Percentiles rank a stretch among this genome's conserved stretches.
Evolutionary conservation across 1,140 invertebrate genomes (phyloP).

Genomic region (Zaprionus nigranus): DNA sequence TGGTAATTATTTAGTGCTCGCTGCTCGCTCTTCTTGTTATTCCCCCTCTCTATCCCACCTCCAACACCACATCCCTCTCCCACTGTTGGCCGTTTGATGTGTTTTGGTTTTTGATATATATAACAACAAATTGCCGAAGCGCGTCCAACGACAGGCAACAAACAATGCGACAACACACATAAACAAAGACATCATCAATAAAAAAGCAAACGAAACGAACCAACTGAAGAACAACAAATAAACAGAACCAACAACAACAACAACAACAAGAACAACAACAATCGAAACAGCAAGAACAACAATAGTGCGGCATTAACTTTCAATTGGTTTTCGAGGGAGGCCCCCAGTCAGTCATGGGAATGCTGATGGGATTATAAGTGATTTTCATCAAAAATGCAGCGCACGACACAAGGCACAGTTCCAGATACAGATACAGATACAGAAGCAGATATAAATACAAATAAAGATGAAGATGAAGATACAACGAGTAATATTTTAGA

Average conservation of each 20-base stretch:
- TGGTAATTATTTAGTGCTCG: constrained; percentile 77
- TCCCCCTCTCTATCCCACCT: not conserved
- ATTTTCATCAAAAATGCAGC: constrained; percentile 82
- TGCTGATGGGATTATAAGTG: constrained; percentile 81
- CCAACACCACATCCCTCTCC: not conserved
- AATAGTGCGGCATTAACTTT: constrained; percentile 69
- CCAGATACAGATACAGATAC: constrained; percentile 21
- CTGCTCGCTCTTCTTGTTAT: constrained; percentile 34
- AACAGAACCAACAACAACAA: constrained; percentile 40
- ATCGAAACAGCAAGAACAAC: not conserved
- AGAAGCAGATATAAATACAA: constrained; percentile 33
- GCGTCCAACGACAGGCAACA: constrained; percentile 74
- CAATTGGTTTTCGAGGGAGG: constrained; percentile 61
- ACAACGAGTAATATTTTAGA: constrained; percentile 3
- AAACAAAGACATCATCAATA: constrained; percentile 82
- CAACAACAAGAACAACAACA: constrained; percentile 20
- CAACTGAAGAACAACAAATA: constrained; percentile 37
- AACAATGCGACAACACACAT: constrained; percentile 79
- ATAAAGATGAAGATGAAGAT: constrained; percentile 32
- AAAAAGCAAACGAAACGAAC: constrained; percentile 64
- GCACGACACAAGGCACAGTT: constrained; percentile 66
- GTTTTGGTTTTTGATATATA: constrained; percentile 69
- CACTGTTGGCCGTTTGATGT: constrained; percentile 65
- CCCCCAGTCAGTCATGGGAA: constrained; percentile 63
- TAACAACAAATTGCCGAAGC: constrained; percentile 79